Evolutionary conservation across 2,113 vertebrate species (phyloP), one percentile per base, ranked within the genome.

Genomic region (Xyliphius kryptos): DNA sequence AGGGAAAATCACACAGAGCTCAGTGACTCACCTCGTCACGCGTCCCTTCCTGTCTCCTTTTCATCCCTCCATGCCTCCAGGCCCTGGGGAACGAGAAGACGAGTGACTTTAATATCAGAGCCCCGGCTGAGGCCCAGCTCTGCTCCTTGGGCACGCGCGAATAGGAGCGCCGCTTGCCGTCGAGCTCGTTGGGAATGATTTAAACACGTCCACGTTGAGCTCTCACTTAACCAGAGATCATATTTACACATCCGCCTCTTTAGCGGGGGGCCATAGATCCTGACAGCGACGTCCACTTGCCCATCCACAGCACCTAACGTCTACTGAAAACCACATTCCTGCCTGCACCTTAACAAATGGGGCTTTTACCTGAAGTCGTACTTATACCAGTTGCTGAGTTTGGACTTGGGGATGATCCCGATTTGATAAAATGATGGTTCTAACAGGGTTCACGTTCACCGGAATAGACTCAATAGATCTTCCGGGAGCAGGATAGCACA

Each of bases 101-200:
- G 59, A 81, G 80, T 83, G 75, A 76, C 71, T 86, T 84, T 84
- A 85, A 84, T 87, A 83, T 83, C 74, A 56, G 52, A 63, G 49
- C 40, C 56, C 63, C 36, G 26, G 41, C 55, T n/a, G 37, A 21
- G 7, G 59, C 32, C 58, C 47, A 36, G 43, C 37, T 44, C 57
- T 44, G 36, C 52, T 53, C 57, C 67, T 69, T 56, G 41, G 75
- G 9, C 54, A 9, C 13, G 46, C 70, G 67, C 69, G 56, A 50
- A 20, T 49, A 21, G 49, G 17, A 56, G 58, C 53, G 49, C 14
- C 61, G 67, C 60, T 73, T 71, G 62, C 73, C 38, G 57, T 72
- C 67, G 49, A 26, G 70, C 81, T 84, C 76, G 55, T 82, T 84
- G 63, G 49, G 55, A 66, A 75, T 79, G 79, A 81, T 83, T 82